Percentiles rank a stretch among this genome's conserved stretches.
These are phyloP conservation scores for Siniperca chuatsi DNA, from an alignment of 2,113 vertebrate genomes.

Conservation along the genomic window DNA sequence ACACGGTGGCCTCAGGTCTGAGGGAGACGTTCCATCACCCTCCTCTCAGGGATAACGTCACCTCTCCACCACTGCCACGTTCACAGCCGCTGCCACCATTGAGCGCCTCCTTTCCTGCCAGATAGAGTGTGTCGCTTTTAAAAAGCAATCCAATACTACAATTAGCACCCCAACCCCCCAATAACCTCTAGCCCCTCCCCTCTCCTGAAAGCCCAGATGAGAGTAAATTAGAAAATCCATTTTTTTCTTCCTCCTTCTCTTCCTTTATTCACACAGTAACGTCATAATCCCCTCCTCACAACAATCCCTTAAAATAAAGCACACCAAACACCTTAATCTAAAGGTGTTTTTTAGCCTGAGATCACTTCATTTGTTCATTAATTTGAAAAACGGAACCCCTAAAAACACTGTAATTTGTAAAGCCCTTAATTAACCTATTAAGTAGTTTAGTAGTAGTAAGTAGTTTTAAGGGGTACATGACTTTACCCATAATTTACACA, in stretches of 20 bases:
- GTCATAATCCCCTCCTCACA: background rate
- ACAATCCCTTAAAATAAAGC: background rate
- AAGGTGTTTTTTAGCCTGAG: background rate
- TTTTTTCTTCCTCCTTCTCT: background rate
- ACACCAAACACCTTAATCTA: background rate
- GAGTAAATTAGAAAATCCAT: constrained; percentile 18
- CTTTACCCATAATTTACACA: background rate
- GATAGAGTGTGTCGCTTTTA: constrained; percentile 26
- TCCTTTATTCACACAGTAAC: background rate
- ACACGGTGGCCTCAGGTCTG: constrained; percentile 23
- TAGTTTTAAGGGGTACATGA: background rate
- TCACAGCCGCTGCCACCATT: background rate
- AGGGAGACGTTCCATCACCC: constrained; percentile 9
- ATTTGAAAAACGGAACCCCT: background rate
- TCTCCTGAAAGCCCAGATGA: background rate
- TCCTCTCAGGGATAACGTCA: background rate
- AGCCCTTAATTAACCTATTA: background rate
- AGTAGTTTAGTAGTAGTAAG: no score
- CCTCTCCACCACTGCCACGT: background rate
- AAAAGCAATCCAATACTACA: constrained; percentile 18
- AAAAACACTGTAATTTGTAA: no score
- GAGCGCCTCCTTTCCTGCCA: constrained; percentile 35
- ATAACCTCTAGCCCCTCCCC: background rate
- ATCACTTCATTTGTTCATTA: background rate
- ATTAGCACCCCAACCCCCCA: background rate